A percentile compares a stretch with the other conserved stretches of the same genome.
phyloP scores from a whole-genome alignment of 1,140 invertebrate species.

The Tribolium castaneum region DNA sequence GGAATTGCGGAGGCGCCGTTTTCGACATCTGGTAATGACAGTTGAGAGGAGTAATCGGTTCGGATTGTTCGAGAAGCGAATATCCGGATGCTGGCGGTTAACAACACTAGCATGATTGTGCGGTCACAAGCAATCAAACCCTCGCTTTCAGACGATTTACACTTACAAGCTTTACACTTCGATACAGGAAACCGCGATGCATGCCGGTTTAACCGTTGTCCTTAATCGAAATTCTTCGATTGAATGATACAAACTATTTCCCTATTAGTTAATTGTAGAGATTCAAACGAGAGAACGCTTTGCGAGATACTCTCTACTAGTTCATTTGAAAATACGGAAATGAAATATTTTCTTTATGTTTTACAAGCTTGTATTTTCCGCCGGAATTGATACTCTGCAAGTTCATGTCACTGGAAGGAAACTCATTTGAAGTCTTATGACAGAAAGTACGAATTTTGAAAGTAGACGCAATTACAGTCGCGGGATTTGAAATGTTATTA shows the following conservation, averaged over 20 bases:
- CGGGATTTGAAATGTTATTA: no score
- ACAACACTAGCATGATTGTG: slow-evolving; percentile 55
- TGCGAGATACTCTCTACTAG: background rate
- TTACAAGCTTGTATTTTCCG: background rate
- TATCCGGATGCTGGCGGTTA: slow-evolving; percentile 50
- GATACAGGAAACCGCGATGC: slow-evolving; percentile 32
- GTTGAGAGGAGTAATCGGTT: slow-evolving; percentile 52
- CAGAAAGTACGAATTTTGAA: no score
- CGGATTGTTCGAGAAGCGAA: slow-evolving; percentile 51
- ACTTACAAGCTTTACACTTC: slow-evolving; percentile 44
- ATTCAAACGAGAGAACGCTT: no score
- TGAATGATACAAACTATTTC: background rate
- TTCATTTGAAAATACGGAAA: background rate
- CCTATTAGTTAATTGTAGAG: background rate
- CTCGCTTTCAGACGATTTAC: slow-evolving; percentile 49
- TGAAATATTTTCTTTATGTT: background rate
- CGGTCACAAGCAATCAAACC: slow-evolving; percentile 56
- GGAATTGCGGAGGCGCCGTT: slow-evolving; percentile 45
- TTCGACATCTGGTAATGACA: slow-evolving; percentile 56
- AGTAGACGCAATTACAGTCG: no score
- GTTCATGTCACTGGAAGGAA: background rate
- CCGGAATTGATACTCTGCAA: background rate
- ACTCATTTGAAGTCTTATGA: background rate
- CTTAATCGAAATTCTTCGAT: slow-evolving; percentile 39
- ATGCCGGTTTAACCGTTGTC: background rate